Conservation (phyloP, 2,888 invertebrate species). For the Hirtodrosophila duncani region DNA sequence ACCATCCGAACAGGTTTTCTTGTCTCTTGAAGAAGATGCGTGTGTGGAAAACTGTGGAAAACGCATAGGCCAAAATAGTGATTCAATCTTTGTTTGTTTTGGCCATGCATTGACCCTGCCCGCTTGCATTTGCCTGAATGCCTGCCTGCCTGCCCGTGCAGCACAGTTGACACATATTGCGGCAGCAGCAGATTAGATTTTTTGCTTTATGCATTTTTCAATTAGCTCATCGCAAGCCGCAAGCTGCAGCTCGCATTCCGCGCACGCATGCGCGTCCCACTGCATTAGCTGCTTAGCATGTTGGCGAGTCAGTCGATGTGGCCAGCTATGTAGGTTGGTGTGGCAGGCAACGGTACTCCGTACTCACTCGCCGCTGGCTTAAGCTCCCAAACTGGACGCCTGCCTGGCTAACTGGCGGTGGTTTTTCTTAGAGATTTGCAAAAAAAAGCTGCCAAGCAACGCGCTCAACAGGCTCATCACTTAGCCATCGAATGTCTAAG, state of each 20-base stretch:
- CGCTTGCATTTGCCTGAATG: constrained; percentile 47
- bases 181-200: constrained; percentile 33
- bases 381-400: no score
- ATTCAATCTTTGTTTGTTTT: no score
- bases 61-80: constrained; percentile 27
- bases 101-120: constrained; percentile 6
- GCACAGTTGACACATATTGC: constrained; percentile 51
- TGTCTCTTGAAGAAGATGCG: constrained; percentile 28
- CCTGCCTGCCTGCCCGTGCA: constrained; percentile 57
- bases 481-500: constrained; percentile 66
- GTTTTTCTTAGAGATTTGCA: constrained; percentile 55
- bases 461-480: constrained; percentile 56
- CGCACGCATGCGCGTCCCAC: constrained; percentile 41
- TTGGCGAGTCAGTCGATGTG: constrained; percentile 12
- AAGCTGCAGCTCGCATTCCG: constrained; percentile 53
- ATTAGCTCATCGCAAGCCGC: constrained; percentile 48
- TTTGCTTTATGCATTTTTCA: constrained; percentile 36
- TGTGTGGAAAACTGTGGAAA: constrained; percentile 53
- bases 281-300: constrained; percentile 42
- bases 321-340: constrained; percentile 64
- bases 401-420: constrained; percentile 45
- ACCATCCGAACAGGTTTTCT: constrained; percentile 56
- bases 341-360: constrained; percentile 64
- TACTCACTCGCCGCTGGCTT: not conserved
- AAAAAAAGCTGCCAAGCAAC: constrained; percentile 44